Evolutionary conservation across 2,888 invertebrate species (phyloP).

Genomic region (Acrobasis suavella): DNA sequence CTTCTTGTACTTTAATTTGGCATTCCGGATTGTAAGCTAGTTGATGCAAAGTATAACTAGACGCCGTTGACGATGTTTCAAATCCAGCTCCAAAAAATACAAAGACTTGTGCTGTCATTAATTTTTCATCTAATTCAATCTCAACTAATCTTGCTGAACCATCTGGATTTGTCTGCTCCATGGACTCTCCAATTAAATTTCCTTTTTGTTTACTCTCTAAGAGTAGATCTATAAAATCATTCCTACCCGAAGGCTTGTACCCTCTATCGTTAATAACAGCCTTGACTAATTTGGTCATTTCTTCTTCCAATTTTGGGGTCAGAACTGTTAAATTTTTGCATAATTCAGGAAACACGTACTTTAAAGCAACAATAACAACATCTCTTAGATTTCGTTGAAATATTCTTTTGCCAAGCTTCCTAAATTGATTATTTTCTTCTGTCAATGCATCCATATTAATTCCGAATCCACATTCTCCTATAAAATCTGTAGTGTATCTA

Average conservation of each 20-base stretch:
- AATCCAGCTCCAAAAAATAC: constrained; percentile 78
- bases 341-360: constrained; percentile 62
- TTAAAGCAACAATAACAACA: constrained; percentile 46
- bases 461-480: constrained; percentile 71
- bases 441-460: constrained; percentile 63
- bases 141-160: constrained; percentile 58
- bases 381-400: constrained; percentile 59
- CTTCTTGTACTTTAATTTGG: constrained; percentile 67
- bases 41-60: constrained; percentile 74
- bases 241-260: constrained; percentile 60
- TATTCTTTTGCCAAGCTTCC: constrained; percentile 64
- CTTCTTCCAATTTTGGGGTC: constrained; percentile 53
- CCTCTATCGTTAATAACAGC: constrained; percentile 57
- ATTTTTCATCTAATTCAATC: constrained; percentile 56
- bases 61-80: constrained; percentile 77
- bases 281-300: constrained; percentile 54
- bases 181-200: constrained; percentile 62
- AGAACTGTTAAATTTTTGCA: constrained; percentile 60
- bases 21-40: constrained; percentile 71
- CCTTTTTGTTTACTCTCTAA: constrained; percentile 65
- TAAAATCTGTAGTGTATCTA: constrained; percentile 71
- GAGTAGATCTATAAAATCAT: constrained; percentile 71
- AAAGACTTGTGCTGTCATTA: constrained; percentile 70
- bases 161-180: constrained; percentile 56
- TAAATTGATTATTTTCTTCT: constrained; percentile 65